Conservation (phyloP, 2,797 vertebrate genomes). For the Myotis daubentonii region DNA sequence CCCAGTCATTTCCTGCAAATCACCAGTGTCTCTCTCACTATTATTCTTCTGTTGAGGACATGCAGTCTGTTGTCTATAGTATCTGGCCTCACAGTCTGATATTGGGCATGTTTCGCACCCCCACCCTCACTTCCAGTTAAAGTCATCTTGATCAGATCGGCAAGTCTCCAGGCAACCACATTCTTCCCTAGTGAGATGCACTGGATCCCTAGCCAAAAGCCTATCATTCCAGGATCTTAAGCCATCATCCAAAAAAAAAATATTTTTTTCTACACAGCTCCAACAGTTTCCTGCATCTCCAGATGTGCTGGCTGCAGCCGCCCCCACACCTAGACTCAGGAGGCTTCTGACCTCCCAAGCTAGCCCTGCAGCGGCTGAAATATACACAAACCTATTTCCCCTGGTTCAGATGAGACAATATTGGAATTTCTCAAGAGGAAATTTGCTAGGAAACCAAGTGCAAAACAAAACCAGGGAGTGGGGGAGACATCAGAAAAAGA, state of each 20-base stretch:
- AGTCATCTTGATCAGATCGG: slow-evolving; percentile 73
- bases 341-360: slow-evolving; percentile 65
- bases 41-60: slow-evolving; percentile 28
- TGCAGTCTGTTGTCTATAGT: slow-evolving; percentile 57
- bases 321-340: slow-evolving; percentile 68
- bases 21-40: slow-evolving; percentile 52
- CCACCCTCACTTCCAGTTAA: slow-evolving; percentile 55
- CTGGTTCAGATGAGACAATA: slow-evolving; percentile 73
- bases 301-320: slow-evolving; percentile 65
- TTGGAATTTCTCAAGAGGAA: slow-evolving; percentile 74
- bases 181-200: slow-evolving; percentile 76
- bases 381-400: slow-evolving; percentile 67
- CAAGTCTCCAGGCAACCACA: slow-evolving; percentile 78
- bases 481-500: slow-evolving; percentile 26
- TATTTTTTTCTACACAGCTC: slow-evolving; percentile 37
- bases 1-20: slow-evolving; percentile 68
- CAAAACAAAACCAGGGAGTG: slow-evolving; percentile 71
- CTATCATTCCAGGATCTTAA: slow-evolving; percentile 74
- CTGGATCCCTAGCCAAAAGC: slow-evolving; percentile 67
- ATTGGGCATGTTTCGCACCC: background rate
- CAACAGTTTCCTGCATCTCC: slow-evolving; percentile 59
- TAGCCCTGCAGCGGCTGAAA: slow-evolving; percentile 19
- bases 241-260: background rate
- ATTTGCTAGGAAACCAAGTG: slow-evolving; percentile 72
- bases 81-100: slow-evolving; percentile 65